These are phyloP conservation scores for Thaumetopoea pityocampa DNA, from an alignment of 1,140 invertebrate species.

Conservation along the genomic window DNA sequence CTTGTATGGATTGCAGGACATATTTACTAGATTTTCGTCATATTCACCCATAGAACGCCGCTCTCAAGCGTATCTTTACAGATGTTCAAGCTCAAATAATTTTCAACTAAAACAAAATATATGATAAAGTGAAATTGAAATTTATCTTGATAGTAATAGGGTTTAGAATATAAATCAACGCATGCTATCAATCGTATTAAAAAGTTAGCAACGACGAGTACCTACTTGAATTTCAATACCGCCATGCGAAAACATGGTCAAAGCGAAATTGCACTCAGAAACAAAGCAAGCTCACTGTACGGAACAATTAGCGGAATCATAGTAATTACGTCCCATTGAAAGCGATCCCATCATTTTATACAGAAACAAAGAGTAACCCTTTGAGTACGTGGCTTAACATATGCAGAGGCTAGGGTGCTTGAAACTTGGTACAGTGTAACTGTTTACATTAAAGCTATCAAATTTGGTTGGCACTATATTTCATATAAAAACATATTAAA, in stretches of 20 bases:
- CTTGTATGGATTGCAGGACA: too few species aligned
- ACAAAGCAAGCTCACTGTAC: constrained; percentile 55
- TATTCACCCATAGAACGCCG: too few species aligned
- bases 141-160: not conserved
- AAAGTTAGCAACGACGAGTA: constrained; percentile 31
- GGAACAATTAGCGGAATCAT: constrained; percentile 65
- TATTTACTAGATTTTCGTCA: too few species aligned
- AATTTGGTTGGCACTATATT: constrained; percentile 15
- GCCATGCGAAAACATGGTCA: constrained; percentile 63
- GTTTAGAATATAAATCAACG: too few species aligned
- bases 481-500: too few species aligned
- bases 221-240: constrained; percentile 57
- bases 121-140: not conserved
- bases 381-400: constrained; percentile 49
- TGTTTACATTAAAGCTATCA: constrained; percentile 23
- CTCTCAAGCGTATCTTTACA: too few species aligned
- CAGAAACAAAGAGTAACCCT: constrained; percentile 53
- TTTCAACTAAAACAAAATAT: too few species aligned
- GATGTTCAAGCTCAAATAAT: too few species aligned
- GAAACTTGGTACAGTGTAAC: constrained; percentile 25
- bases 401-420: constrained; percentile 26
- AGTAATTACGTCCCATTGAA: constrained; percentile 63
- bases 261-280: constrained; percentile 51
- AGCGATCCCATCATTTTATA: constrained; percentile 60
- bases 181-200: too few species aligned